A percentile compares a stretch with the other conserved stretches of the same genome.
Conservation (phyloP, 1,140 invertebrate species). For the Trichonephila clavipes region DNA sequence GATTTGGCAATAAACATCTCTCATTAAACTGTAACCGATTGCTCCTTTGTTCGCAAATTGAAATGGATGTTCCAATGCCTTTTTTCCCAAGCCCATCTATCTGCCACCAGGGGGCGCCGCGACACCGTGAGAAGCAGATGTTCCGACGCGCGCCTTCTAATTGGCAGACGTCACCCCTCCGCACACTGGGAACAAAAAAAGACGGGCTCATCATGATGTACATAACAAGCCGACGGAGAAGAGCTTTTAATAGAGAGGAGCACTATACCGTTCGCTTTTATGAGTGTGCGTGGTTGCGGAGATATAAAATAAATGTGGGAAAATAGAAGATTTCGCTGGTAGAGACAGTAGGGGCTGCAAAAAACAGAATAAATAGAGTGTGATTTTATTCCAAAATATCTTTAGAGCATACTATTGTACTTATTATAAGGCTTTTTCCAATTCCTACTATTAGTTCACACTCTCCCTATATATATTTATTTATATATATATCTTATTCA, state of each 20-base stretch:
- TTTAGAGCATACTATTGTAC: no score
- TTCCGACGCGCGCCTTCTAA: slow-evolving; percentile 13
- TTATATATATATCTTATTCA: no score
- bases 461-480: no score
- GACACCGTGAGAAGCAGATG: slow-evolving; percentile 43
- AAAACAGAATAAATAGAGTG: no score
- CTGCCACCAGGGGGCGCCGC: slow-evolving; percentile 1
- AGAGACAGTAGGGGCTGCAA: no score
- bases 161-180: neutral
- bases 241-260: neutral
- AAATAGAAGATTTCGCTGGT: neutral
- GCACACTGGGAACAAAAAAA: neutral
- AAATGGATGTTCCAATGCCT: neutral
- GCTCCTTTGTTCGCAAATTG: neutral
- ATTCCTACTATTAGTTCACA: no score
- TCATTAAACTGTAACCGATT: slow-evolving; percentile 27
- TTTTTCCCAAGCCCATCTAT: slow-evolving; percentile 2
- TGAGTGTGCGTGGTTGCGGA: neutral
- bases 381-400: no score
- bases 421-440: no score
- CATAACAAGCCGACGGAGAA: slow-evolving; percentile 13
- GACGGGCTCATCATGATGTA: neutral
- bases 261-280: neutral
- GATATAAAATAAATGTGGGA: neutral
- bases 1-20: neutral